phyloP scores from a whole-genome alignment of 2,888 invertebrate species.

The Polymixis flavicincta region DNA sequence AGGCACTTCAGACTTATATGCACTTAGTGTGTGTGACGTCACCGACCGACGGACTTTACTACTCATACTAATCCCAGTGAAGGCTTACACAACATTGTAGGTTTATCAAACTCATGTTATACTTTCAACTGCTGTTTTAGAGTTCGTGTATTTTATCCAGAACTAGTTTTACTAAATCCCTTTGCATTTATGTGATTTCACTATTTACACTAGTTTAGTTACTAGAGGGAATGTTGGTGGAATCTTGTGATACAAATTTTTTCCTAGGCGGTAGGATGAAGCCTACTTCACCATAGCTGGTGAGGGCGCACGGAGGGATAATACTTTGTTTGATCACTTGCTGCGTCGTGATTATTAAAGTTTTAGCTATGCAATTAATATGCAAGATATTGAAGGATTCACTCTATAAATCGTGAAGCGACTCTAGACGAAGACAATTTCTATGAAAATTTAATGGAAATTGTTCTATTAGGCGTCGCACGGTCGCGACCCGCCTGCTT shows the following conservation, averaged over 20 bases:
- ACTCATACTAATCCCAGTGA: slow-evolving; percentile 10
- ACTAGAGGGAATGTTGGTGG: neutral
- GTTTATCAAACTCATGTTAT: slow-evolving; percentile 3
- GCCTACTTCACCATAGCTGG: too few relatives aligned
- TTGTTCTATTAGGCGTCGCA: too few relatives aligned
- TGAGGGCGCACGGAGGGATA: too few relatives aligned
- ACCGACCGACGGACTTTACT: slow-evolving; percentile 4
- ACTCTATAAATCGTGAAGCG: too few relatives aligned
- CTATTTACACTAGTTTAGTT: neutral
- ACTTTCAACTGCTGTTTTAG: neutral
- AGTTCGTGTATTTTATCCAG: neutral
- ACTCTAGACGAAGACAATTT: too few relatives aligned
- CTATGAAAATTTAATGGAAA: too few relatives aligned
- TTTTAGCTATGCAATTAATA: too few relatives aligned
- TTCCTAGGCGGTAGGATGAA: too few relatives aligned
- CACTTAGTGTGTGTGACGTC: slow-evolving; percentile 28
- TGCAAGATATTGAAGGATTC: too few relatives aligned
- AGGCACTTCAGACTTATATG: slow-evolving; percentile 9
- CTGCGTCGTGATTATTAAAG: too few relatives aligned
- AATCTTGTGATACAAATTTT: neutral
- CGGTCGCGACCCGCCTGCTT: too few relatives aligned
- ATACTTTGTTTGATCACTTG: too few relatives aligned
- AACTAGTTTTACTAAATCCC: neutral
- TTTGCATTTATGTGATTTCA: neutral
- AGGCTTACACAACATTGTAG: slow-evolving; percentile 9